Evolutionary conservation across 2,113 vertebrate genomes (phyloP).

Genomic region (Xiphophorus couchianus): DNA sequence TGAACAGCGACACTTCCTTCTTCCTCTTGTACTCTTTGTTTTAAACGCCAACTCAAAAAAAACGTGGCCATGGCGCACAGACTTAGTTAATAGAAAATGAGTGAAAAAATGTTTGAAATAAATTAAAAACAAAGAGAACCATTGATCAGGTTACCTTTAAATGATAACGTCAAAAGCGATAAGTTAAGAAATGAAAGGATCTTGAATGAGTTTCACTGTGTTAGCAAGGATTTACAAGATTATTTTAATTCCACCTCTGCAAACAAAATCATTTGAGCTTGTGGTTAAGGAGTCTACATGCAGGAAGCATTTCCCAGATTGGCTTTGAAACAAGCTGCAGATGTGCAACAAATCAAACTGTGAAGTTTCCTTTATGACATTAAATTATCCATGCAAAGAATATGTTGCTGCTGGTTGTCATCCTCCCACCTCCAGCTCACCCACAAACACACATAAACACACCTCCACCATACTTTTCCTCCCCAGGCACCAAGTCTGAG

Average conservation of each 20-base stretch:
- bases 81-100: too few species aligned
- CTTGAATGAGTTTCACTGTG: neutral
- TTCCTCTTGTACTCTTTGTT: too few species aligned
- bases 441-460: slow-evolving; percentile 30
- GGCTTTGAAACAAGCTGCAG: neutral
- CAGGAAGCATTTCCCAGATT: neutral
- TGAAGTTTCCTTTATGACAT: neutral
- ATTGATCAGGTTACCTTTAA: neutral
- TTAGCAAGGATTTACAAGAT: neutral
- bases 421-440: neutral
- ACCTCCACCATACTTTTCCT: slow-evolving; percentile 42
- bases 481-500: slow-evolving; percentile 63
- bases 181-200: neutral
- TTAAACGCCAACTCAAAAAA: too few species aligned
- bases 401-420: neutral
- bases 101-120: too few species aligned
- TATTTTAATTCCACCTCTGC: neutral
- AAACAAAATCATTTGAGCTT: neutral
- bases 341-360: neutral
- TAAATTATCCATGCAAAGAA: neutral
- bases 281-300: neutral
- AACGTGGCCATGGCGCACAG: too few species aligned
- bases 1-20: too few species aligned
- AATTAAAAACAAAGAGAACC: too few species aligned
- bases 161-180: neutral